A percentile compares a stretch with the other conserved stretches of the same genome.
These are phyloP conservation scores for Trichoplax adhaerens DNA, from an alignment of 37 sponge, comb jelly and placozoan genomes.

Conservation along the genomic window DNA sequence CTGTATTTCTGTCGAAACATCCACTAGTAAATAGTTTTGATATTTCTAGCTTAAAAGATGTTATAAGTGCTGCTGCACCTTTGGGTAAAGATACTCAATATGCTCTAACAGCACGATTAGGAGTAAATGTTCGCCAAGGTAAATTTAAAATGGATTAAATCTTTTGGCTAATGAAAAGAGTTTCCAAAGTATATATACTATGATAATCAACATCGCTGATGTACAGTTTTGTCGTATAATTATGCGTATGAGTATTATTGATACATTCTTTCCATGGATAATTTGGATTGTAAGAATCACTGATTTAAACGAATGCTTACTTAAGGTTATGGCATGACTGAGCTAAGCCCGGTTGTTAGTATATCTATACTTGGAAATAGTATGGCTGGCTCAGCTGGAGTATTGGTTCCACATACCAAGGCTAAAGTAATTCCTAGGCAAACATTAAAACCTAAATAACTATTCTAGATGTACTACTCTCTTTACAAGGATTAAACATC, in stretches of 20 bases:
- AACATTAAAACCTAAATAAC: no score
- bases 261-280: no score
- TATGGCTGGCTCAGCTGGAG: slow-evolving; percentile 37
- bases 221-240: no score
- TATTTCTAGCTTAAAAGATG: slow-evolving; percentile 24
- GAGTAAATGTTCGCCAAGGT: no score
- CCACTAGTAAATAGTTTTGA: slow-evolving; percentile 58
- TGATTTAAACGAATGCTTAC: no score
- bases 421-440: slow-evolving; percentile 8
- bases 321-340: slow-evolving; percentile 60
- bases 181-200: not conserved
- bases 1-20: slow-evolving; percentile 75
- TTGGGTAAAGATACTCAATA: slow-evolving; percentile 41
- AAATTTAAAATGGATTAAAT: no score
- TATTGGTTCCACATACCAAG: slow-evolving; percentile 19
- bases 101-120: not conserved
- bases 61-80: slow-evolving; percentile 70
- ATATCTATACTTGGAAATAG: not conserved
- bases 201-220: not conserved
- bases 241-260: no score
- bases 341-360: slow-evolving; percentile 55
- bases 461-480: no score
- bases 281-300: no score
- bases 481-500: no score
- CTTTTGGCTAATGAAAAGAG: no score